Base-by-base conservation (phyloP, 2,888 invertebrate genomes). In the Masnerella sp. region DNA sequence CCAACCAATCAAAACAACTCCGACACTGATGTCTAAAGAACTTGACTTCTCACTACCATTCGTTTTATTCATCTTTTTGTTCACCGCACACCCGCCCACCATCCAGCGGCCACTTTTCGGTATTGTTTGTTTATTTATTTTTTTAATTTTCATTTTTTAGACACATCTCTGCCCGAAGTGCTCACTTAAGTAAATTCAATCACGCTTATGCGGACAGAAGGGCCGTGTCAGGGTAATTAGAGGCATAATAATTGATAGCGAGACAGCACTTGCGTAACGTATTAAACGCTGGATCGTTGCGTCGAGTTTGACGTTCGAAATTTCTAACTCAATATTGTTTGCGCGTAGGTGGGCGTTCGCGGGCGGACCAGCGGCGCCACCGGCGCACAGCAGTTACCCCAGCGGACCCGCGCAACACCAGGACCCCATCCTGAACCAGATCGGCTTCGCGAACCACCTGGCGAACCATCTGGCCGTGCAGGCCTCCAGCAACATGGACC, bases 301-400 rank as follows among this genome's bases (percentile, higher is more conserved):
- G 45, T 30, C n/a, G n/a, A n/a, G n/a, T n/a, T n/a, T n/a, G n/a
- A n/a, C n/a, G n/a, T n/a, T n/a, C n/a, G n/a, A n/a, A n/a, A n/a
- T n/a, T n/a, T n/a, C n/a, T n/a, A n/a, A n/a, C n/a, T n/a, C n/a
- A n/a, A n/a, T n/a, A n/a, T 30, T 30, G 30, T 30, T 30, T 30
- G 7, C n/a, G 1, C 36, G 83, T 4, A 82, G 87, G 67, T 88
- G 88, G 88, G 83, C 87, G 2, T 86, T 86, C 47, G 83, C 82
- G 15, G 36, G 47, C 5, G 64, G 59, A n/a, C 65, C 47, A 11
- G 74, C 78, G 17, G 81, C 51, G 12, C 75, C 78, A 14, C 81
- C 84, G 5, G 83, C 84, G 5, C 85, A 84, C 58, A 84, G 80
- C 45, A 84, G 75, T 74, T 82, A 81, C 15, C 81, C 82, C 36